These are phyloP conservation scores for Gryllus longicercus DNA, from an alignment of 2,888 invertebrate species.

Conservation along the genomic window DNA sequence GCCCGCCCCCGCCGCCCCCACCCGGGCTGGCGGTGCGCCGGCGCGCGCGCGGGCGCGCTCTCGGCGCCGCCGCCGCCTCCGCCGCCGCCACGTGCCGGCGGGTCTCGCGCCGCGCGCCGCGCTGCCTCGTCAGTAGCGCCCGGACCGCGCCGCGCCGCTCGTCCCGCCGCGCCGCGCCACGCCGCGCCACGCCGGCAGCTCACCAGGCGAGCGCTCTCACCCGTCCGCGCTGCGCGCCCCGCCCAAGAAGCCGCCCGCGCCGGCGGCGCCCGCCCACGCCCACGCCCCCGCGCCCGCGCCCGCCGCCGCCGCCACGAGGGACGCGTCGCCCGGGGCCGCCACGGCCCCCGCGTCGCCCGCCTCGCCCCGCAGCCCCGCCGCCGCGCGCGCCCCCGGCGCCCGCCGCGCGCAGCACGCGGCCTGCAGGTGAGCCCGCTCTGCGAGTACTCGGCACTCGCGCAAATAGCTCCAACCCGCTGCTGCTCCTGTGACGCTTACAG, in stretches of 20 bases:
- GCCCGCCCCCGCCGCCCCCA: background rate
- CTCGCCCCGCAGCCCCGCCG: conserved; percentile 3
- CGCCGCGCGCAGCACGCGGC: background rate
- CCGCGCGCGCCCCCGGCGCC: background rate
- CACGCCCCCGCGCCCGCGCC: background rate
- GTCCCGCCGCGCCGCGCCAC: background rate
- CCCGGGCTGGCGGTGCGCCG: background rate
- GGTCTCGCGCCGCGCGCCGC: too few relatives aligned
- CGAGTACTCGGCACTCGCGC: too few relatives aligned
- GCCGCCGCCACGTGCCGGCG: background rate
- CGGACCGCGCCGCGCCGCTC: background rate
- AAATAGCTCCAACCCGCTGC: too few relatives aligned
- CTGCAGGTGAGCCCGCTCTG: background rate
- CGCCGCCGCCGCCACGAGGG: background rate
- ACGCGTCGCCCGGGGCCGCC: background rate
- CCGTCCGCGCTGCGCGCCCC: background rate
- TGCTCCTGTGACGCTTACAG: too few relatives aligned
- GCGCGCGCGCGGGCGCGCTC: background rate
- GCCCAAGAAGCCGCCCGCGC: background rate
- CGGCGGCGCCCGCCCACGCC: background rate
- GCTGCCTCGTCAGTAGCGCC: background rate
- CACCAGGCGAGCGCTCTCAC: background rate
- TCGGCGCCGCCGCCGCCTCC: background rate
- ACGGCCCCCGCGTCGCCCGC: background rate
- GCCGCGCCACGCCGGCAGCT: background rate